Evolutionary conservation across 2,113 vertebrate species (phyloP).

Genomic region (Cranoglanis bouderius): DNA sequence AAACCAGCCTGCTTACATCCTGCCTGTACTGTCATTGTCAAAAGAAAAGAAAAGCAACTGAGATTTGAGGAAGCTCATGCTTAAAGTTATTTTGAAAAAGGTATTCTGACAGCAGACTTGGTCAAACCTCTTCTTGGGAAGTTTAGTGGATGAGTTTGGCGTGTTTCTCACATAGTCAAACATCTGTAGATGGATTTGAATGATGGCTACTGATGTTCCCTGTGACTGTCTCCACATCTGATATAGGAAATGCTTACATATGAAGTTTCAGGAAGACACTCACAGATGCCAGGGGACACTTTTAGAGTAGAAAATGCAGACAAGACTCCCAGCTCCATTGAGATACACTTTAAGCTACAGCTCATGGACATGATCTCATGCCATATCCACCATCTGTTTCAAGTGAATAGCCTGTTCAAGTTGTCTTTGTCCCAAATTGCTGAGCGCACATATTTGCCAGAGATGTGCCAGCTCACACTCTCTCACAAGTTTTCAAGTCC

Average conservation of each 20-base stretch:
- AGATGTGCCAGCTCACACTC: not conserved
- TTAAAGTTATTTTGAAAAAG: not conserved
- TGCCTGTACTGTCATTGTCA: not conserved
- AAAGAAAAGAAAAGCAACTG: not conserved
- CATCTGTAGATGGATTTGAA: not conserved
- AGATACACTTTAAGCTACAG: slow-evolving; percentile 41
- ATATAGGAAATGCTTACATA: slow-evolving; percentile 32
- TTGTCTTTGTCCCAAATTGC: slow-evolving; percentile 18
- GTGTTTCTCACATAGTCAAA: not conserved
- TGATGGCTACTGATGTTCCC: slow-evolving; percentile 2
- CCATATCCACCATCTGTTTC: slow-evolving; percentile 34
- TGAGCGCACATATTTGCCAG: not conserved
- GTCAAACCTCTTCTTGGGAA: not conserved
- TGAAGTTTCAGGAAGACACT: not conserved
- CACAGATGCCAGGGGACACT: slow-evolving; percentile 19
- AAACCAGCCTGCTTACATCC: not conserved
- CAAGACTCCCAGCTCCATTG: slow-evolving; percentile 32
- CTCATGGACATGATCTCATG: slow-evolving; percentile 32
- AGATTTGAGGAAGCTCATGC: not conserved
- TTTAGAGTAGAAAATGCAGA: slow-evolving; percentile 26
- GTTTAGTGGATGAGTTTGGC: not conserved
- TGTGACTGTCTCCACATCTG: slow-evolving; percentile 18
- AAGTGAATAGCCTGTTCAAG: not conserved
- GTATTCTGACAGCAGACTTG: not conserved
- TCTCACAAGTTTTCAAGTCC: not conserved